A percentile compares a stretch with the other conserved stretches of the same genome.
phyloP scores from a whole-genome alignment of 2,113 vertebrate species.

The Oreocharis arfaki region DNA sequence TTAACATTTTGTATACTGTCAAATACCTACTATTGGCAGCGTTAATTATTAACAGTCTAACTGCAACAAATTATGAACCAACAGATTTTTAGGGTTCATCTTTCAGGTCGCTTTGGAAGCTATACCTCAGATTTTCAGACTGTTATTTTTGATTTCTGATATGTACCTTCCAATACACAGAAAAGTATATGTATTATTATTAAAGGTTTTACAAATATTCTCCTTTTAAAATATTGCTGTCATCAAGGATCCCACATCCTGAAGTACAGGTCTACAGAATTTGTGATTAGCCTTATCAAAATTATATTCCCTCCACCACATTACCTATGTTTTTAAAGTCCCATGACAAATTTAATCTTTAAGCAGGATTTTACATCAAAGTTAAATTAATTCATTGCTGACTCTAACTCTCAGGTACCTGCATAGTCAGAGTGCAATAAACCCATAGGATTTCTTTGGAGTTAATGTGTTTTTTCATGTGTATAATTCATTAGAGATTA shows the following conservation, averaged over 20 bases:
- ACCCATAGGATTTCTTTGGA: not conserved
- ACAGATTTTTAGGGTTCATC: not conserved
- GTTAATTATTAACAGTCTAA: not conserved
- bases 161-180: not conserved
- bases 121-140: not conserved
- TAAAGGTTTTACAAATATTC: not conserved
- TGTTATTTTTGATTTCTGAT: not conserved
- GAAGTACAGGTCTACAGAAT: not conserved
- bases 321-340: not conserved
- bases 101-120: not conserved
- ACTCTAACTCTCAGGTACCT: not conserved
- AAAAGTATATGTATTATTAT: not conserved
- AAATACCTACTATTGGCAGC: not conserved
- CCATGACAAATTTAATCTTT: not conserved
- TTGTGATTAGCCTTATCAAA: not conserved
- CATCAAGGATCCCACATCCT: not conserved
- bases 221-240: not conserved
- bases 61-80: not conserved
- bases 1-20: not conserved
- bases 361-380: not conserved
- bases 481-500: not conserved
- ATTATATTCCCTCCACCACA: not conserved
- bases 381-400: not conserved
- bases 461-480: not conserved
- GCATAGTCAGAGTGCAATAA: not conserved